Percentiles rank a stretch among this genome's conserved stretches.
phyloP scores from a whole-genome alignment of 2,113 vertebrate genomes.

The Hemiscyllium ocellatum region DNA sequence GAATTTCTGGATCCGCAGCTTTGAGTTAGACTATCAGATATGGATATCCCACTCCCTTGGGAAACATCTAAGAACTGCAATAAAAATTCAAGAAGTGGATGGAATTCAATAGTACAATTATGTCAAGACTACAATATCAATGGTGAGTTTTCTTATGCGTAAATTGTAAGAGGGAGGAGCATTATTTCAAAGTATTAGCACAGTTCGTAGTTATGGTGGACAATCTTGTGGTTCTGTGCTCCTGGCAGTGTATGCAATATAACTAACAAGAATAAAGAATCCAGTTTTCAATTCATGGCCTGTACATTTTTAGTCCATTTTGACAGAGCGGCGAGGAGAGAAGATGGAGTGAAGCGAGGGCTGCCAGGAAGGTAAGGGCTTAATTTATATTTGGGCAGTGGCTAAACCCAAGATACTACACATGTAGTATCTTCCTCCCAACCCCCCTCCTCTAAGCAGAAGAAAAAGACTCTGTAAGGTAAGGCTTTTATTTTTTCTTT shows the following conservation, averaged over 20 bases:
- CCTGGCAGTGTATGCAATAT: not conserved
- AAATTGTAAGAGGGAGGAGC: not conserved
- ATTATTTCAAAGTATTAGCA: not conserved
- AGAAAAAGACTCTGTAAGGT: too few species aligned
- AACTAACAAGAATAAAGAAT: not conserved
- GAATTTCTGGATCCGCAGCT: not conserved
- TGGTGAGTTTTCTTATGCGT: not conserved
- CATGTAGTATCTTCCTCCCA: too few species aligned
- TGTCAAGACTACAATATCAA: not conserved
- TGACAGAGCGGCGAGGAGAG: too few species aligned
- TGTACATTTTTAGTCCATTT: slow-evolving; percentile 9
- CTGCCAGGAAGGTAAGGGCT: too few species aligned
- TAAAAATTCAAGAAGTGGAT: not conserved
- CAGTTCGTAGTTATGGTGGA: not conserved
- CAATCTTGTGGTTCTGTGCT: not conserved
- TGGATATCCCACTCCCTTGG: not conserved
- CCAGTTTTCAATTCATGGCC: not conserved
- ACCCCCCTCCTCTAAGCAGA: too few species aligned
- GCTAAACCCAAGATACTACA: too few species aligned
- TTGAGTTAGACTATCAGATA: not conserved
- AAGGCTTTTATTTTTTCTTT: too few species aligned
- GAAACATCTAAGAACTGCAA: not conserved
- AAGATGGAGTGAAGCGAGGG: too few species aligned
- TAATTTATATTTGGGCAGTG: too few species aligned
- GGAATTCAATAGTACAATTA: not conserved